Evolutionary conservation across 2,888 invertebrate genomes (phyloP).

Genomic region (Caenorhabditis afra): DNA sequence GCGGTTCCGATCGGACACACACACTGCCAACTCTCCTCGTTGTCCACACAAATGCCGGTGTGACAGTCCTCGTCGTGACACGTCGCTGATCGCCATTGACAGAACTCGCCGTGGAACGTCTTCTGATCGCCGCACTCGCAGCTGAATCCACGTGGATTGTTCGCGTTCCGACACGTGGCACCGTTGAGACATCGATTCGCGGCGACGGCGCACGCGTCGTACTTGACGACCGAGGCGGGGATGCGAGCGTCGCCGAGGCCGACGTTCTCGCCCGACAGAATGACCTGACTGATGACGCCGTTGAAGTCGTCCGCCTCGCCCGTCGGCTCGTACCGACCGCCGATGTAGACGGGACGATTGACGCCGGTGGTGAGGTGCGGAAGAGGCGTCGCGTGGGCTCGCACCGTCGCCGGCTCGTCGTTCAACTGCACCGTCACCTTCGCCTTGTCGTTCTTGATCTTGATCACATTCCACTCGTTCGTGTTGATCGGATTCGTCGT

Average conservation of each 20-base stretch:
- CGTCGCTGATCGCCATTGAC: slow-evolving; percentile 66
- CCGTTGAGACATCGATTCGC: slow-evolving; percentile 66
- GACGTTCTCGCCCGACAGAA: slow-evolving; percentile 66
- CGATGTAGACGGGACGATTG: slow-evolving; percentile 52
- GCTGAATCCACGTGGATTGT: slow-evolving; percentile 68
- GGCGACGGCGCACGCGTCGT: slow-evolving; percentile 55
- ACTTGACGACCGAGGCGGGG: slow-evolving; percentile 41
- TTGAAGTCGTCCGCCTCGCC: slow-evolving; percentile 45
- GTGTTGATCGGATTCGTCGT: slow-evolving; percentile 47
- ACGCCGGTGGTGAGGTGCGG: slow-evolving; percentile 33
- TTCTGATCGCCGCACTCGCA: slow-evolving; percentile 67
- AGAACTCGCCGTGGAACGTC: slow-evolving; percentile 71
- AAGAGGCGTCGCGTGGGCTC: slow-evolving; percentile 30
- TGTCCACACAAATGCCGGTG: slow-evolving; percentile 70
- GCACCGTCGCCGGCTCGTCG: slow-evolving; percentile 34
- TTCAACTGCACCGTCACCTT: slow-evolving; percentile 60
- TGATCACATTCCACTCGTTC: slow-evolving; percentile 71
- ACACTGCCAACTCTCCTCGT: slow-evolving; percentile 70
- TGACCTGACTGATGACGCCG: slow-evolving; percentile 67
- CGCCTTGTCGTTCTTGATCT: slow-evolving; percentile 60
- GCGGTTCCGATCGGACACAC: slow-evolving; percentile 70
- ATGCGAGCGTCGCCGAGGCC: slow-evolving; percentile 63
- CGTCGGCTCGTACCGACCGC: slow-evolving; percentile 38
- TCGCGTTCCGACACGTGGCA: slow-evolving; percentile 67
- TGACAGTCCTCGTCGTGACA: slow-evolving; percentile 70